Percentiles rank a stretch among this genome's conserved stretches.
Evolutionary conservation across 2,888 invertebrate genomes (phyloP).

Genomic region (Pterobdella sp.): DNA sequence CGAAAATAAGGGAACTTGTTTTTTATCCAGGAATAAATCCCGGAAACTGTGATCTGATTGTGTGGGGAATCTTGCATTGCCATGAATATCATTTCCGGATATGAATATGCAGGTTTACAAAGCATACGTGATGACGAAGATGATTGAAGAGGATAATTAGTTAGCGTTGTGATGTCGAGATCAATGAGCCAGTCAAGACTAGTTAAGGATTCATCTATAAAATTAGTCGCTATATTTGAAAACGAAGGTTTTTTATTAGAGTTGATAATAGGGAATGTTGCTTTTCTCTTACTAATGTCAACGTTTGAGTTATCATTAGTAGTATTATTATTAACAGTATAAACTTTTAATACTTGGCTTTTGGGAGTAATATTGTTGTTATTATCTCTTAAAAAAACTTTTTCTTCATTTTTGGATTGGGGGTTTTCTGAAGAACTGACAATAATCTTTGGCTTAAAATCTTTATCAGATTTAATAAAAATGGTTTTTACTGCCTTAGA

Average conservation of each 20-base stretch:
- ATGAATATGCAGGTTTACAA: slow-evolving; percentile 21
- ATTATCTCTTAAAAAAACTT: neutral
- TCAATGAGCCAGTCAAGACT: slow-evolving; percentile 29
- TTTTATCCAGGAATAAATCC: slow-evolving; percentile 29
- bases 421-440: no score
- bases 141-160: no score
- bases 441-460: slow-evolving; percentile 1
- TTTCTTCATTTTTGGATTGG: no score
- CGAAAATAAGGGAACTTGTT: slow-evolving; percentile 27
- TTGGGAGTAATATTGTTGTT: neutral
- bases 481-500: neutral
- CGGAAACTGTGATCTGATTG: slow-evolving; percentile 29
- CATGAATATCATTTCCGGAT: slow-evolving; percentile 29
- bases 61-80: slow-evolving; percentile 28
- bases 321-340: slow-evolving; percentile 10
- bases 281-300: neutral
- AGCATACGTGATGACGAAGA: no score
- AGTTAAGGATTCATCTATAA: slow-evolving; percentile 27
- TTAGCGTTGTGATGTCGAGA: slow-evolving; percentile 25
- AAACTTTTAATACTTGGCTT: neutral
- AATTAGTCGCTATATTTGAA: slow-evolving; percentile 14
- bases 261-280: neutral
- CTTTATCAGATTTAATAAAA: neutral
- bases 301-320: neutral
- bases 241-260: neutral